phyloP scores from a whole-genome alignment of 2,113 vertebrate species.

The Cololabis saira region DNA sequence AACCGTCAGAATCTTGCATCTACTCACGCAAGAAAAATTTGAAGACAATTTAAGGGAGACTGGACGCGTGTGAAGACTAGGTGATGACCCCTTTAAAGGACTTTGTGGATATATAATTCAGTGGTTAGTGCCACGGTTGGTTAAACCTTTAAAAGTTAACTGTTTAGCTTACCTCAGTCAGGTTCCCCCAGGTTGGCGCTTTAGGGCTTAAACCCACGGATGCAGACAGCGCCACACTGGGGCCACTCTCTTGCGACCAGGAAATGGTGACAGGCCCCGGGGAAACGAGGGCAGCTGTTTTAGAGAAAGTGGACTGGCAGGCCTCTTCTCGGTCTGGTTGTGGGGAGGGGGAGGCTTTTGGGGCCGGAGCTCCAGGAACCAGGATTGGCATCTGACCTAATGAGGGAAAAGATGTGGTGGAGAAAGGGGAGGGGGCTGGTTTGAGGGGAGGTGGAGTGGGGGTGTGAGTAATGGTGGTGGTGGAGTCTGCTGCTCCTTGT shows the following conservation, averaged over 20 bases:
- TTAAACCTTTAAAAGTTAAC: background rate
- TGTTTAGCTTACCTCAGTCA: constrained; percentile 88
- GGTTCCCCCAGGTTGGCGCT: constrained; percentile 80
- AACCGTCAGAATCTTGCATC: no score
- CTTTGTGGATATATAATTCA: no score
- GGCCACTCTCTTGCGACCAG: constrained; percentile 80
- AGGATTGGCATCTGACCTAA: constrained; percentile 86
- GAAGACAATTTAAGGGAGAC: no score
- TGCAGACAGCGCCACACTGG: constrained; percentile 78
- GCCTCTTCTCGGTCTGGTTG: constrained; percentile 84
- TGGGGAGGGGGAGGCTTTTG: constrained; percentile 78
- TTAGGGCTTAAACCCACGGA: constrained; percentile 83
- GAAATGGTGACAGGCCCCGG: constrained; percentile 86
- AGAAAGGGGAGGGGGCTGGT: constrained; percentile 83
- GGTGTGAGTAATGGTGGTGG: constrained; percentile 57
- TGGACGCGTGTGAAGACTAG: no score
- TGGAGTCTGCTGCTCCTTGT: constrained; percentile 85
- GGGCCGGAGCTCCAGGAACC: constrained; percentile 81
- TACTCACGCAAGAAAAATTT: no score
- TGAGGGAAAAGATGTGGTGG: constrained; percentile 86
- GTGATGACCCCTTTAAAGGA: no score
- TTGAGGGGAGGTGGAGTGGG: constrained; percentile 85
- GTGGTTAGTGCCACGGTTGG: no score
- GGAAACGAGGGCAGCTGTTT: constrained; percentile 82
- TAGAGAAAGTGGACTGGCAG: constrained; percentile 78